Conservation (phyloP, 2,113 vertebrate species). For the Oryctolagus cuniculus region DNA sequence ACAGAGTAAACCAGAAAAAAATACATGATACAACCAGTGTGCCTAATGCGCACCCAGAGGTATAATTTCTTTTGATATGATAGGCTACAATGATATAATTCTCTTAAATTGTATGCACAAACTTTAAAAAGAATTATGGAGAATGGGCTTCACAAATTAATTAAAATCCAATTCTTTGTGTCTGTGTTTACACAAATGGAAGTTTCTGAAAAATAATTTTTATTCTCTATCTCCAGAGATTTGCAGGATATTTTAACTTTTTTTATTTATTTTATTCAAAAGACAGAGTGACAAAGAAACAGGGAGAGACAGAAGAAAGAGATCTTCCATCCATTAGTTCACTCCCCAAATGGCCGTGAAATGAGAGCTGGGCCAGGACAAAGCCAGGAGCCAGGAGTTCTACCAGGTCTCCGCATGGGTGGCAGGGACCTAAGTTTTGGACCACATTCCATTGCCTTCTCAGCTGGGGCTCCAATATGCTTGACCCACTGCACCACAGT, state of each 20-base stretch:
- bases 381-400: too few relatives aligned
- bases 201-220: slow-evolving; percentile 21
- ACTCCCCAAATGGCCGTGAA: too few relatives aligned
- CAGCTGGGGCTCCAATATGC: too few relatives aligned
- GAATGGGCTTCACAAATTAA: neutral
- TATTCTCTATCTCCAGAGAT: neutral
- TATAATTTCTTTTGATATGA: neutral
- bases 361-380: too few relatives aligned
- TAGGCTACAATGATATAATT: neutral
- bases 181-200: neutral
- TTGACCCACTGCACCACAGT: too few relatives aligned
- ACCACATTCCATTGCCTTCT: too few relatives aligned
- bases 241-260: neutral
- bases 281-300: too few relatives aligned
- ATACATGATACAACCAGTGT: neutral
- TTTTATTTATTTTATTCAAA: too few relatives aligned
- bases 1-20: neutral
- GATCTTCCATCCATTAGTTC: too few relatives aligned
- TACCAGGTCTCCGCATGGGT: too few relatives aligned
- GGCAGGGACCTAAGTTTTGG: too few relatives aligned
- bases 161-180: slow-evolving; percentile 13
- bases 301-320: too few relatives aligned
- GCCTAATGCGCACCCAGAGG: neutral
- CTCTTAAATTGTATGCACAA: neutral
- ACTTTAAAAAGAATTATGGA: slow-evolving; percentile 46